Evolutionary conservation across 2,888 invertebrate genomes (phyloP), one percentile per base, ranked within the genome.

Genomic region (Myopa testacea): DNA sequence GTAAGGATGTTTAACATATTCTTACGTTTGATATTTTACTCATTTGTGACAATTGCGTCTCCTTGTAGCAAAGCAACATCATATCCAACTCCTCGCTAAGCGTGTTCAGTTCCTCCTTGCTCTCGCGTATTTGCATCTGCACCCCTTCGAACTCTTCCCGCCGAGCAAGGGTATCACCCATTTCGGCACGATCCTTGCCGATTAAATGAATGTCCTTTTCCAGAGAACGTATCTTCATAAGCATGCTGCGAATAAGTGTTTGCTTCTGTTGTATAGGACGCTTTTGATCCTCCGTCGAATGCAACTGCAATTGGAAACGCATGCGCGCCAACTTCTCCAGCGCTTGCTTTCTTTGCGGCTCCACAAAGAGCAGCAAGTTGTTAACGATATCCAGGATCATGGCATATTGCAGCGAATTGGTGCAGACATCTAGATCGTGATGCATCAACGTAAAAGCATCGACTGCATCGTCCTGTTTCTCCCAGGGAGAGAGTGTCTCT

Each of bases 401-500:
- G 3, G 95, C 96, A 89, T 98, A 99, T 93, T 97, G 92, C 82
- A 96, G 87, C 0, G 97, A 97, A 90, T 98, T 98, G 63, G 98
- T 98, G 90, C 96, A 97, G n/a, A 98, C 97, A 87, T 98, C 98
- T 55, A 99, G 92, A 90, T 99, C 99, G 88, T 99, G 97, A 91
- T 99, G 99, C 94, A 98, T 97, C 71, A 99, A 91, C 0, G 98
- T 98, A 88, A 99, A 98, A 3, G 98, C 97, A 91, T 99, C 98
- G 68, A 97, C 97, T 2, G 97, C 96, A 79, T 95, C 95, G 84
- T 95, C 95, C 81, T 93, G 92, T 79, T 94, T 93, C 84, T 95
- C 94, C 94, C 96, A 96, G 1, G 93, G 93, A 60, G 93, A 93
- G 4, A 93, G 91, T 2, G 92, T 91, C 81, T 93, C 93, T 84